Evolutionary conservation across 2,888 invertebrate genomes (phyloP).

Genomic region (Agrotis puta): DNA sequence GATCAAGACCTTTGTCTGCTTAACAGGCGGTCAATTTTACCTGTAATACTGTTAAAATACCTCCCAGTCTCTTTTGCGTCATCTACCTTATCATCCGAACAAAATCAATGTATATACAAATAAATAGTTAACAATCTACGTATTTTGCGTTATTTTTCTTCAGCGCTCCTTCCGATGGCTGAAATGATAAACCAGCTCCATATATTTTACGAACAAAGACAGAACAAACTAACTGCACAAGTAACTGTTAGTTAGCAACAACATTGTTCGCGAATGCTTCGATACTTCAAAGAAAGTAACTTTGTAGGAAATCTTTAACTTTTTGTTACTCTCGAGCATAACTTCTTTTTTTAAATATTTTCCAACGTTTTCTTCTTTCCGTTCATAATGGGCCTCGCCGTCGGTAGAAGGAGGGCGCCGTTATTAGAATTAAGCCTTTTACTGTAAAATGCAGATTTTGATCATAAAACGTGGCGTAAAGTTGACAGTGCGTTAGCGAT

Average conservation of each 20-base stretch:
- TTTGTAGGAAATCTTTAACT: slow-evolving; percentile 44
- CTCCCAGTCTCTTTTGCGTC: background rate
- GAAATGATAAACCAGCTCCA: slow-evolving; percentile 11
- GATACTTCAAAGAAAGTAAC: slow-evolving; percentile 33
- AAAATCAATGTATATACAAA: background rate
- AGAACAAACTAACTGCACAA: slow-evolving; percentile 27
- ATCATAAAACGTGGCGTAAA: slow-evolving; percentile 23
- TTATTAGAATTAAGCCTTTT: slow-evolving; percentile 53
- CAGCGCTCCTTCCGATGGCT: slow-evolving; percentile 17
- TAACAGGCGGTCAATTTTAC: background rate
- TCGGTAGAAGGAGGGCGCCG: slow-evolving; percentile 7
- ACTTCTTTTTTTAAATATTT: slow-evolving; percentile 36
- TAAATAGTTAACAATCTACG: background rate
- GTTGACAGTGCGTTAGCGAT: slow-evolving; percentile 15
- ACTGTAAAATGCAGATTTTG: slow-evolving; percentile 53
- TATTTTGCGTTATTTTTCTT: background rate
- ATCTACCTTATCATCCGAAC: background rate
- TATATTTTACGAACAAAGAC: slow-evolving; percentile 31
- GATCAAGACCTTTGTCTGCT: slow-evolving; percentile 40
- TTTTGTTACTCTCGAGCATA: slow-evolving; percentile 31
- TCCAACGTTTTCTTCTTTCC: slow-evolving; percentile 22
- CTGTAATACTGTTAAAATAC: background rate
- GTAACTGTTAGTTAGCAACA: slow-evolving; percentile 35
- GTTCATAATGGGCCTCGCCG: slow-evolving; percentile 15
- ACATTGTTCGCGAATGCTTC: slow-evolving; percentile 18